Evolutionary conservation across 2,797 vertebrate species (phyloP).

Genomic region (Hemitrygon akajei): DNA sequence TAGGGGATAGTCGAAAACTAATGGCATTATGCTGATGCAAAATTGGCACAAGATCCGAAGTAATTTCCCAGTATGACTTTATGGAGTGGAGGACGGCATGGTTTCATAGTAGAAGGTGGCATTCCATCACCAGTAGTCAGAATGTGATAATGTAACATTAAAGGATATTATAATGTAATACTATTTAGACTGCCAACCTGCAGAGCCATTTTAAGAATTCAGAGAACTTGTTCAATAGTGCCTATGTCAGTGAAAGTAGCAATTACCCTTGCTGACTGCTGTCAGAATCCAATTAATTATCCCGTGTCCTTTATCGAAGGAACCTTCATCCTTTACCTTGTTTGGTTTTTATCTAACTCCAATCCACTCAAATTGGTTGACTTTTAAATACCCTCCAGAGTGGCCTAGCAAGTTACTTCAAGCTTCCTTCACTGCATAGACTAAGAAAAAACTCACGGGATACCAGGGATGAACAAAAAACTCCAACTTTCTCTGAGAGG

Average conservation of each 20-base stretch:
- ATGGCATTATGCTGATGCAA: background rate
- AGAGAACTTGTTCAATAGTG: background rate
- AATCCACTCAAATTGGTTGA: background rate
- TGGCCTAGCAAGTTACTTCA: background rate
- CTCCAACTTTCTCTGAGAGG: background rate
- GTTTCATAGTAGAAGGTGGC: background rate
- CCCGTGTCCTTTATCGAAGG: background rate
- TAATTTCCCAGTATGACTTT: background rate
- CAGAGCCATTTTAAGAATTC: background rate
- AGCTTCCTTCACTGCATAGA: background rate
- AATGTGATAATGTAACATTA: background rate
- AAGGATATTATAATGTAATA: background rate
- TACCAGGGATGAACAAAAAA: background rate
- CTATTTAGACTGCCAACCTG: background rate
- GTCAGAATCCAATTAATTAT: background rate
- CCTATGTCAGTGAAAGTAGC: background rate
- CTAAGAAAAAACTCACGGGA: background rate
- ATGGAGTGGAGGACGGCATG: background rate
- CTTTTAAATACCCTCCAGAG: background rate
- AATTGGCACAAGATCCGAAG: background rate
- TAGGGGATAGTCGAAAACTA: background rate
- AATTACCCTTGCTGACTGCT: background rate
- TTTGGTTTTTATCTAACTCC: background rate
- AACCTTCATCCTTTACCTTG: background rate
- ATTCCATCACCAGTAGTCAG: background rate